Evolutionary conservation across 2,113 vertebrate species (phyloP).

Genomic region (Capreolus pygargus): DNA sequence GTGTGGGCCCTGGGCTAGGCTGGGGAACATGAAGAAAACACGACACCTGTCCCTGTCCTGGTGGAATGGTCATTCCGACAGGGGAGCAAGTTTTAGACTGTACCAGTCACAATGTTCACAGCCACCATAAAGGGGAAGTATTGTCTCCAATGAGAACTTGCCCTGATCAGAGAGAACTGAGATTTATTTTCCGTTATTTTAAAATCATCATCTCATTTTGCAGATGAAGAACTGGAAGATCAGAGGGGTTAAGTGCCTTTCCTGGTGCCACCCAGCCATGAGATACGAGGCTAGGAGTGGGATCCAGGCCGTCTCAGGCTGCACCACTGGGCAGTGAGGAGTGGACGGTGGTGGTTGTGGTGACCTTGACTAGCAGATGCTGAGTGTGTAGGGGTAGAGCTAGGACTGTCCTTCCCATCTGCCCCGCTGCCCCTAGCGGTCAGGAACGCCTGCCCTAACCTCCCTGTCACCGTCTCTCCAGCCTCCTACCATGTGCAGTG

Average conservation of each 20-base stretch:
- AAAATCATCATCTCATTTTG: not conserved
- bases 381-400: not conserved
- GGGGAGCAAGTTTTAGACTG: not conserved
- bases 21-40: too few relatives aligned
- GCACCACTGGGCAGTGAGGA: not conserved
- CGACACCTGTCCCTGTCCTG: accelerated
- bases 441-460: not conserved
- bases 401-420: not conserved
- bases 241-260: not conserved
- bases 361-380: not conserved
- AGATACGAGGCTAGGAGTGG: not conserved
- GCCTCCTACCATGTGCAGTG: accelerated
- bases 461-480: accelerated
- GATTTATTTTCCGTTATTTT: not conserved
- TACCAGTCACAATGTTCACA: not conserved
- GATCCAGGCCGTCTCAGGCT: too few relatives aligned
- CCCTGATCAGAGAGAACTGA: not conserved
- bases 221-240: not conserved
- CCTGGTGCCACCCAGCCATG: not conserved
- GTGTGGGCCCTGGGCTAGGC: not conserved
- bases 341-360: not conserved
- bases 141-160: not conserved
- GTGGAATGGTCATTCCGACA: not conserved
- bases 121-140: not conserved
- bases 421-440: accelerated